Conservation (phyloP, 1,140 invertebrate species). For the Drosophila pectinifera region DNA sequence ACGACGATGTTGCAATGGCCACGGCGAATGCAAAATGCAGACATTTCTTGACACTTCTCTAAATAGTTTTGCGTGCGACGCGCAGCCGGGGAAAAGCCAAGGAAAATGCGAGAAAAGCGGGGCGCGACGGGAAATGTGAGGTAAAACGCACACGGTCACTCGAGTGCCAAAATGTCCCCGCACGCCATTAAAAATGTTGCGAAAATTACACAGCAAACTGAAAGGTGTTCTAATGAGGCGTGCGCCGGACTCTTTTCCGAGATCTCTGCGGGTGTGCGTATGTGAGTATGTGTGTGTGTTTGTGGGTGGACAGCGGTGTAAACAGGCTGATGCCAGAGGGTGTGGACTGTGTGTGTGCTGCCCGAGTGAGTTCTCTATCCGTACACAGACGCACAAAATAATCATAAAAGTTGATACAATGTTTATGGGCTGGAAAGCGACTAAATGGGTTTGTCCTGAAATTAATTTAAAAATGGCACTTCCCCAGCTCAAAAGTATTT, state of each 20-base stretch:
- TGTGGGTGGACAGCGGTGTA: constrained; percentile 25
- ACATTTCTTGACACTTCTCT: constrained; percentile 84
- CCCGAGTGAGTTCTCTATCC: constrained; percentile 53
- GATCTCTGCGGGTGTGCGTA: constrained; percentile 9
- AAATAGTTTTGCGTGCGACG: constrained; percentile 81
- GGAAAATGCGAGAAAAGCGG: constrained; percentile 18
- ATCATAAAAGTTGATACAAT: constrained; percentile 39
- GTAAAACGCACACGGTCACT: constrained; percentile 72
- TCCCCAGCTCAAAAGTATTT: background rate
- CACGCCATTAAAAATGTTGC: constrained; percentile 82
- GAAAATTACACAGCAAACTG: constrained; percentile 82
- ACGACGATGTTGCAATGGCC: constrained; percentile 64
- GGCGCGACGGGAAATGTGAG: background rate
- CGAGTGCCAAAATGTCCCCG: constrained; percentile 81
- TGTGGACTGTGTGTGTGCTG: constrained; percentile 35
- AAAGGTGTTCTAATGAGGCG: constrained; percentile 82
- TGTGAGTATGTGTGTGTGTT: constrained; percentile 13
- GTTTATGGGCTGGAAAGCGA: constrained; percentile 40
- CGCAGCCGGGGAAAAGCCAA: constrained; percentile 34
- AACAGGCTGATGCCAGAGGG: background rate
- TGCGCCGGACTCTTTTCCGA: constrained; percentile 63
- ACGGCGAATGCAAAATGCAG: constrained; percentile 70
- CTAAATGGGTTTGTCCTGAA: constrained; percentile 31
- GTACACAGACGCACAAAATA: constrained; percentile 17
- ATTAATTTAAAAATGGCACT: constrained; percentile 17